These are phyloP conservation scores for Eriocheir sinensis DNA, from an alignment of 1,140 invertebrate species.

Conservation along the genomic window DNA sequence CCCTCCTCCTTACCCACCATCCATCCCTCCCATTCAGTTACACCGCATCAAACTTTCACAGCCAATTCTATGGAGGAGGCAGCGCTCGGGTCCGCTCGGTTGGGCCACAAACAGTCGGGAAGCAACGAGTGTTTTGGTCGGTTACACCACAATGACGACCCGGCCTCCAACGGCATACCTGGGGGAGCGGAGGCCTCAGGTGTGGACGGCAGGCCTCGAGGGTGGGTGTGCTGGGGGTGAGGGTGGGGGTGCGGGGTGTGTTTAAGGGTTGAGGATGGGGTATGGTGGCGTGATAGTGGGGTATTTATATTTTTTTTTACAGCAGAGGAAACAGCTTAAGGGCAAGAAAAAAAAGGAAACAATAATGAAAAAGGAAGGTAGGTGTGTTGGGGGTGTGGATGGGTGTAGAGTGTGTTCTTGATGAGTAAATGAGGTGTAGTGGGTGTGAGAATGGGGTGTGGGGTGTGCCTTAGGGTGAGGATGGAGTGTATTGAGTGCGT, in stretches of 20 bases:
- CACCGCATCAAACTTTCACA: conserved; percentile 24
- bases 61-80: neutral
- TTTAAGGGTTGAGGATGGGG: too few species aligned
- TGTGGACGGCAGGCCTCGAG: neutral
- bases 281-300: too few species aligned
- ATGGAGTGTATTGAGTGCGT: neutral
- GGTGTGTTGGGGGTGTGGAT: too few species aligned
- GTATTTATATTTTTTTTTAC: too few species aligned
- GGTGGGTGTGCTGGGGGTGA: neutral
- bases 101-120: neutral
- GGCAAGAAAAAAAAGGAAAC: too few species aligned
- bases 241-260: too few species aligned
- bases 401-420: neutral
- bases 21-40: neutral
- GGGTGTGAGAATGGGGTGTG: neutral
- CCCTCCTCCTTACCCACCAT: neutral
- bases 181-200: neutral
- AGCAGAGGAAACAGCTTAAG: too few species aligned
- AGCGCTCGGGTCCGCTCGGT: neutral
- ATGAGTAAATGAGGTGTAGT: too few species aligned
- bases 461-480: neutral
- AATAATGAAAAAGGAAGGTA: too few species aligned
- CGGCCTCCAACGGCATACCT: neutral
- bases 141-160: conserved; percentile 32
- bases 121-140: conserved; percentile 35